Conservation (phyloP, 1,140 invertebrate genomes). For the Drosophila mauritiana region DNA sequence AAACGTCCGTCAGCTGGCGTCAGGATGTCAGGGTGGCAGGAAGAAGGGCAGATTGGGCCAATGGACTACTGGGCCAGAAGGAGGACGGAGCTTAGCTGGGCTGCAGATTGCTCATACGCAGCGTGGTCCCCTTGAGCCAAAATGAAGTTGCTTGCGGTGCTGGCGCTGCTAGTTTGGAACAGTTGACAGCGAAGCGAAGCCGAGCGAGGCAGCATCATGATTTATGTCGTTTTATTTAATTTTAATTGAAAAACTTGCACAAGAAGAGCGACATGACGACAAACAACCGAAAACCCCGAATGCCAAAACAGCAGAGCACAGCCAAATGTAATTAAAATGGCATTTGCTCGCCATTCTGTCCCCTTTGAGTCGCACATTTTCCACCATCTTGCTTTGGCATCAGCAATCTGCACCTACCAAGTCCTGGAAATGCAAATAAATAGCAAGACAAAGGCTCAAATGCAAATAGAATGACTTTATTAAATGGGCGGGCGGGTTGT, state of each 20-base stretch:
- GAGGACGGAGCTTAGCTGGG: slow-evolving; percentile 10
- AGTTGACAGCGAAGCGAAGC: slow-evolving; percentile 11
- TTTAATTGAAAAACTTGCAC: slow-evolving; percentile 80
- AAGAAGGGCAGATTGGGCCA: background rate
- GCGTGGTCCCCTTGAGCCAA: slow-evolving; percentile 51
- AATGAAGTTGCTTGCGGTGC: slow-evolving; percentile 74
- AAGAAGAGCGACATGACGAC: slow-evolving; percentile 27
- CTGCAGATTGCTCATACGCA: slow-evolving; percentile 66
- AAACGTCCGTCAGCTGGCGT: slow-evolving; percentile 41
- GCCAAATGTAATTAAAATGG: slow-evolving; percentile 82
- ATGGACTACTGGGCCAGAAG: too few relatives aligned
- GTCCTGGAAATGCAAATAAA: slow-evolving; percentile 66
- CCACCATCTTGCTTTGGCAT: slow-evolving; percentile 32
- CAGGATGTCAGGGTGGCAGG: slow-evolving; percentile 11
- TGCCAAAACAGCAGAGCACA: slow-evolving; percentile 31
- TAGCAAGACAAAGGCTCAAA: slow-evolving; percentile 77
- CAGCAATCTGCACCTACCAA: slow-evolving; percentile 32
- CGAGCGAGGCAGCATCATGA: slow-evolving; percentile 42
- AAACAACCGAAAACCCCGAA: slow-evolving; percentile 22
- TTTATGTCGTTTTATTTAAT: slow-evolving; percentile 82
- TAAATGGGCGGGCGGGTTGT: slow-evolving; percentile 34
- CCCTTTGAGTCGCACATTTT: slow-evolving; percentile 8
- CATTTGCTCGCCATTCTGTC: slow-evolving; percentile 46
- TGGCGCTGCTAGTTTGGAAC: slow-evolving; percentile 47
- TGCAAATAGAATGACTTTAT: slow-evolving; percentile 81